These are phyloP conservation scores for Boloria euphrosyne DNA, from an alignment of 2,888 invertebrate species.

Conservation along the genomic window DNA sequence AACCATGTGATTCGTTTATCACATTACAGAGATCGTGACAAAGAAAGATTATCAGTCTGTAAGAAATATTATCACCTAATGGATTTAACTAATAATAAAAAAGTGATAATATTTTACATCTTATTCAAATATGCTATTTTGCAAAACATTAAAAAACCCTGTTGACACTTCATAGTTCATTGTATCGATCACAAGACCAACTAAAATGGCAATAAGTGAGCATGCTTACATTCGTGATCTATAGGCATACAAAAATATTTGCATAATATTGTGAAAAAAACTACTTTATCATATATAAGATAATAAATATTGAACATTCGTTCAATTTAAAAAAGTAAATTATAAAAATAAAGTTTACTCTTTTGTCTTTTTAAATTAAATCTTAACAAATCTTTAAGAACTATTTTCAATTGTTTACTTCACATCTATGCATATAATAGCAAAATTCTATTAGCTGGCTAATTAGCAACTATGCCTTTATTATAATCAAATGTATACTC, in stretches of 20 bases:
- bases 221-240: conserved; percentile 13
- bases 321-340: no score
- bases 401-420: no score
- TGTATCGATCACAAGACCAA: conserved; percentile 27
- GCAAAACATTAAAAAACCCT: conserved; percentile 25
- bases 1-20: conserved; percentile 70
- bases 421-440: no score
- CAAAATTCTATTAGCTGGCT: no score
- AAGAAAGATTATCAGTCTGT: conserved; percentile 59
- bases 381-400: no score
- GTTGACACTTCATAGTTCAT: conserved; percentile 20
- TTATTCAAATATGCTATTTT: conserved; percentile 28
- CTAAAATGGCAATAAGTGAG: conserved; percentile 19
- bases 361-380: no score
- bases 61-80: conserved; percentile 46
- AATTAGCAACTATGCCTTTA: no score
- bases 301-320: background rate
- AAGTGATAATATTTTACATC: conserved; percentile 22
- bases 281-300: background rate
- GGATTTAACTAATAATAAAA: conserved; percentile 32
- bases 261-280: background rate
- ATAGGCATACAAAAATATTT: background rate
- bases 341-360: no score
- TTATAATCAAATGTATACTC: no score
- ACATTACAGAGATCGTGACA: conserved; percentile 64